phyloP scores from a whole-genome alignment of 2,113 vertebrate species.

The Elanoides forficatus region DNA sequence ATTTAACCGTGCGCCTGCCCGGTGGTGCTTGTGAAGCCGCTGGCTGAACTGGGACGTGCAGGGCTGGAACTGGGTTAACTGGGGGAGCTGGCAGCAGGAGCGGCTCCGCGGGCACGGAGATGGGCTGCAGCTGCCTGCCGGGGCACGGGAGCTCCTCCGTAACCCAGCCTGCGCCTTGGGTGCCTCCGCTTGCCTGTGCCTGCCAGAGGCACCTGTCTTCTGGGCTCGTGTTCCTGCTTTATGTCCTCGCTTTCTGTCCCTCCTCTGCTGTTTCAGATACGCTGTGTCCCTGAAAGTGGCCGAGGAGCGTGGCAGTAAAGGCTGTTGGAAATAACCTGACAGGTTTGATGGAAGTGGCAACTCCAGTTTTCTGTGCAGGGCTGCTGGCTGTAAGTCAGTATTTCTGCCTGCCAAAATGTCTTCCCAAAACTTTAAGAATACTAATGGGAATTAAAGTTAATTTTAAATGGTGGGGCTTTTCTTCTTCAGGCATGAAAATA shows the following conservation, averaged over 20 bases:
- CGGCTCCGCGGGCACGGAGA: accelerated
- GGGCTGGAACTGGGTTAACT: neutral
- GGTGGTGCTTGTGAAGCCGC: neutral
- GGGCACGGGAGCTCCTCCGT: accelerated
- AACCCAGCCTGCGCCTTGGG: neutral
- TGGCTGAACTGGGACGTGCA: accelerated
- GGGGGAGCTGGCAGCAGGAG: neutral
- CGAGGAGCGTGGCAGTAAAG: accelerated
- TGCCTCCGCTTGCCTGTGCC: neutral
- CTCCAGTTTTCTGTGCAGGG: neutral
- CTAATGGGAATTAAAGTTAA: neutral
- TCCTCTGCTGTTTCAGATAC: neutral
- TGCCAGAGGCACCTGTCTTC: neutral
- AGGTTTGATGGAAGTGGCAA: neutral
- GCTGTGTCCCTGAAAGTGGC: neutral
- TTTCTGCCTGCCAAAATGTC: neutral
- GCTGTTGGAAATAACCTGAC: neutral
- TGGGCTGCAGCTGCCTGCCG: neutral
- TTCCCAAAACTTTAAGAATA: neutral
- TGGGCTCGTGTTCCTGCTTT: neutral
- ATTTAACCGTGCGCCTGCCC: neutral
- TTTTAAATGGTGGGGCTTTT: neutral
- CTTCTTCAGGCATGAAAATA: neutral
- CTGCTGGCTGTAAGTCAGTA: neutral
- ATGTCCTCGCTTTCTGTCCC: neutral